Percentiles rank a stretch among this genome's conserved stretches.
Conservation (phyloP, 2,113 vertebrate species). For the Oreotragus oreotragus region DNA sequence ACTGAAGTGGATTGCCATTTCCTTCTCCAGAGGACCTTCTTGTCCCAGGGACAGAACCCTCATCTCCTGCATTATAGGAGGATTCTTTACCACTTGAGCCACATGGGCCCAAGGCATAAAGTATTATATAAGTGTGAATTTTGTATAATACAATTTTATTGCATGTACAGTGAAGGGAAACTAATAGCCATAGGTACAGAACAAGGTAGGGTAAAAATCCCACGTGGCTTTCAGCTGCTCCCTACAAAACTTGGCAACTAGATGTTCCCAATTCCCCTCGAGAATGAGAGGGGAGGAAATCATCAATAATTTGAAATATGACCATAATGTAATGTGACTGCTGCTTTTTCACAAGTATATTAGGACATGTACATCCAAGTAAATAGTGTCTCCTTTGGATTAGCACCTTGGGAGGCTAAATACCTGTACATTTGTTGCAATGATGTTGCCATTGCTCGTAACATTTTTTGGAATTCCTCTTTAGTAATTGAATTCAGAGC, state of each 20-base stretch:
- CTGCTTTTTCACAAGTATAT: constrained; percentile 38
- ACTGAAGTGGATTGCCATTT: not conserved
- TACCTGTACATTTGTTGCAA: not conserved
- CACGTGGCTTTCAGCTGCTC: constrained; percentile 42
- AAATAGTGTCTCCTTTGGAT: constrained; percentile 21
- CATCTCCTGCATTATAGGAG: not conserved
- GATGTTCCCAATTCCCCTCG: constrained; percentile 17
- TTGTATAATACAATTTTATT: constrained; percentile 6
- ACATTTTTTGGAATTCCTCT: constrained; percentile 13
- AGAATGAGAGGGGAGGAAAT: constrained; percentile 30
- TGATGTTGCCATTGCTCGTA: constrained; percentile 14
- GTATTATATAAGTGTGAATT: not conserved
- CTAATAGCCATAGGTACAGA: constrained; percentile 4
- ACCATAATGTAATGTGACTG: constrained; percentile 18
- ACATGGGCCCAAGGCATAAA: not conserved
- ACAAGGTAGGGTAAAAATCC: not conserved
- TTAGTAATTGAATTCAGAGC: constrained; percentile 19
- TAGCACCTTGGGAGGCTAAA: constrained; percentile 18
- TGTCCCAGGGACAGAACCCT: not conserved
- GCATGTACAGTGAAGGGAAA: not conserved
- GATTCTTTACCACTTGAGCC: not conserved
- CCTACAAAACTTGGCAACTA: constrained; percentile 34
- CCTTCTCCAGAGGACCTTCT: not conserved
- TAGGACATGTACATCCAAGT: not conserved
- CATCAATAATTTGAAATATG: constrained; percentile 42